Conservation (phyloP, 2,888 invertebrate species). For the Torymus texanus region DNA sequence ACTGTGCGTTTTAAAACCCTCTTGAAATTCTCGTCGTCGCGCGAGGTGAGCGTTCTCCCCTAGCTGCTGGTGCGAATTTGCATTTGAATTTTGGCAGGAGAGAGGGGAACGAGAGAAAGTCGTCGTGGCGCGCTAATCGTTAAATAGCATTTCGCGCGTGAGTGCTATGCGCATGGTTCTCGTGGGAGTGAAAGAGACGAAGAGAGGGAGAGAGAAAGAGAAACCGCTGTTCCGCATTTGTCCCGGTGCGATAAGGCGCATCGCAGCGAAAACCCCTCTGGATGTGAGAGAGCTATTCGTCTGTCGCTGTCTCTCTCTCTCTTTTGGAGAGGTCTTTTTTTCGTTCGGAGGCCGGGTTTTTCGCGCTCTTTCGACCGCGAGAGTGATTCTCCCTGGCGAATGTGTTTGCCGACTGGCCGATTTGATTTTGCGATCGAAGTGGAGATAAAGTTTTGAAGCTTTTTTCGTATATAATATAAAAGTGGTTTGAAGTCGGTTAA, state of each 20-base stretch:
- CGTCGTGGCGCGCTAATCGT: conserved; percentile 62
- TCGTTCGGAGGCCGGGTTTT: conserved; percentile 36
- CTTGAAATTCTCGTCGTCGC: conserved; percentile 52
- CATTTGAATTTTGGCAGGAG: conserved; percentile 63
- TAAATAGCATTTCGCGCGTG: conserved; percentile 64
- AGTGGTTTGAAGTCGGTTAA: no score
- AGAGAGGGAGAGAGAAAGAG: not conserved
- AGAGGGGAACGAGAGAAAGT: conserved; percentile 37
- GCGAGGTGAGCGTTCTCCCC: not conserved
- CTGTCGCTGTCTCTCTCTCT: conserved; percentile 13
- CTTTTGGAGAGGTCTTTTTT: conserved; percentile 10
- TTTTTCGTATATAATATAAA: no score
- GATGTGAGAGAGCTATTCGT: conserved; percentile 31
- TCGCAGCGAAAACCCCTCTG: conserved; percentile 39
- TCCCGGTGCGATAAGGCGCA: conserved; percentile 50
- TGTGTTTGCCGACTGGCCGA: no score
- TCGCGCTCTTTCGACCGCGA: conserved; percentile 45
- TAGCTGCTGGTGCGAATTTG: conserved; percentile 57
- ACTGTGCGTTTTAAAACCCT: conserved; percentile 44
- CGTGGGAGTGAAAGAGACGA: conserved; percentile 36
- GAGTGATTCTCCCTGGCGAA: conserved; percentile 29
- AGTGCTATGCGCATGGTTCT: conserved; percentile 48
- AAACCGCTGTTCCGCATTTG: conserved; percentile 39
- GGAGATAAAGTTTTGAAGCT: no score
- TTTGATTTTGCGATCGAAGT: no score